phyloP scores from a whole-genome alignment of 2,113 vertebrate genomes.

The Pseudonaja textilis region DNA sequence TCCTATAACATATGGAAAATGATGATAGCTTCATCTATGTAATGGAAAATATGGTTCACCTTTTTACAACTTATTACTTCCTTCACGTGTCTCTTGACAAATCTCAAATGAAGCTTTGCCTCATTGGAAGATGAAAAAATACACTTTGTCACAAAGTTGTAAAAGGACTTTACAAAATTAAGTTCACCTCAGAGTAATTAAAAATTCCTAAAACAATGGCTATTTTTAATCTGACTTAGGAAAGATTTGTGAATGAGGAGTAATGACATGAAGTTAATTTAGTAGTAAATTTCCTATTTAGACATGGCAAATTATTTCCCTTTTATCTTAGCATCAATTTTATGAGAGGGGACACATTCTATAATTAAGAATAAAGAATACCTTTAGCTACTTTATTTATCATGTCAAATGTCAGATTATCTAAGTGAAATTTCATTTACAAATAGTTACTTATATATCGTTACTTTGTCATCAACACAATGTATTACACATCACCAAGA shows the following conservation, averaged over 20 bases:
- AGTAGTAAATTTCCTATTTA: background rate
- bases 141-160: background rate
- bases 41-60: constrained; percentile 16
- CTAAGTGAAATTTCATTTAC: constrained; percentile 17
- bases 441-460: constrained; percentile 21
- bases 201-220: background rate
- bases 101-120: background rate
- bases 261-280: too few relatives aligned
- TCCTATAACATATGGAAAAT: background rate
- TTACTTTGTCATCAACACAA: background rate
- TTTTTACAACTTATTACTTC: background rate
- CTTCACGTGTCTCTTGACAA: background rate
- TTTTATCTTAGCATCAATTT: background rate
- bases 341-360: background rate
- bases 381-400: constrained; percentile 14
- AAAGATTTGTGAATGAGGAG: background rate
- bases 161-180: background rate
- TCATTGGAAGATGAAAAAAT: background rate
- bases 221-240: background rate
- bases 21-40: background rate
- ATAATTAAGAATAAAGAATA: background rate
- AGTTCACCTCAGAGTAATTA: background rate
- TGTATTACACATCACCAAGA: background rate
- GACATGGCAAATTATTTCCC: background rate
- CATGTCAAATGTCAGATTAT: constrained; percentile 6